phyloP scores from a whole-genome alignment of 1,140 invertebrate genomes.

The Pinna nobilis region DNA sequence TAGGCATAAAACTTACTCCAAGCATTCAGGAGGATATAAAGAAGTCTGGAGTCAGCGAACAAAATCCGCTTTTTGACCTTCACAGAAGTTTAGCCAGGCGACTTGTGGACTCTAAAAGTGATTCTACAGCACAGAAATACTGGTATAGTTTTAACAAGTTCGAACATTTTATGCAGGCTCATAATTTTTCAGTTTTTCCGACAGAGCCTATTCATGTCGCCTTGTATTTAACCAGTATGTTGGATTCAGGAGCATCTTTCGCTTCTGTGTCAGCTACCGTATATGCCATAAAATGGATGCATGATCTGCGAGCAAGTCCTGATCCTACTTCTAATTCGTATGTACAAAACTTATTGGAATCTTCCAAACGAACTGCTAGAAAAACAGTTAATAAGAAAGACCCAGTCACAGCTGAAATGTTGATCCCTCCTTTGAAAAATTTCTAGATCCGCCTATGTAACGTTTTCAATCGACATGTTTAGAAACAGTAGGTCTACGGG shows the following conservation, averaged over 20 bases:
- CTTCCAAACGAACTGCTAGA: too few species aligned
- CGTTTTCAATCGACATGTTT: too few species aligned
- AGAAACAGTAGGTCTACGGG: too few species aligned
- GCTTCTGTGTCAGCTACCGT: background rate
- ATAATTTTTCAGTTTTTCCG: background rate
- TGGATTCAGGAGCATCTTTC: slow-evolving; percentile 7
- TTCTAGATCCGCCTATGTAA: too few species aligned
- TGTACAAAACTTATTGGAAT: too few species aligned
- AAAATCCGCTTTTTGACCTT: background rate
- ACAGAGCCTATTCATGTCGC: slow-evolving; percentile 5
- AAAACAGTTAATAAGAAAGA: too few species aligned
- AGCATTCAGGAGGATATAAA: background rate
- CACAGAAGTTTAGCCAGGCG: background rate
- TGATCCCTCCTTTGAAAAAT: too few species aligned
- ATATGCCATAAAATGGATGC: slow-evolving; percentile 36
- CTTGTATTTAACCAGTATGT: slow-evolving; percentile 21
- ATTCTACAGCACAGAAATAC: slow-evolving; percentile 3
- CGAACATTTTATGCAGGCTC: slow-evolving; percentile 4
- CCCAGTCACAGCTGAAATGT: too few species aligned
- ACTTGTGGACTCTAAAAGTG: background rate
- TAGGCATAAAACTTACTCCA: background rate
- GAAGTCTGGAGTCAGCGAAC: too few species aligned
- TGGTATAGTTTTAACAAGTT: background rate
- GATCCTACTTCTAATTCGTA: too few species aligned
- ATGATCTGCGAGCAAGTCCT: background rate